Evolutionary conservation across 1,140 invertebrate genomes (phyloP).

Genomic region (Cydia fagiglandana): DNA sequence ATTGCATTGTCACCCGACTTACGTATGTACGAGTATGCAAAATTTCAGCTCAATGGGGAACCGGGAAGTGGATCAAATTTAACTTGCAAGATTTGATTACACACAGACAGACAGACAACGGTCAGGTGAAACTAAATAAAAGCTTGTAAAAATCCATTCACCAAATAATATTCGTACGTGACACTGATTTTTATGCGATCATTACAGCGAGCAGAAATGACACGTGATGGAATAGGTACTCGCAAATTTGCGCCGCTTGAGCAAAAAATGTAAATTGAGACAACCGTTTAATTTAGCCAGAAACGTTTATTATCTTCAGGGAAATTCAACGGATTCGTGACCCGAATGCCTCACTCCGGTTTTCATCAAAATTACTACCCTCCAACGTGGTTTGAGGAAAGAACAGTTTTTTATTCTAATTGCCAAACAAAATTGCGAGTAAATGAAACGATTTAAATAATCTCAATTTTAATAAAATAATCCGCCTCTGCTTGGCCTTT

Average conservation of each 20-base stretch:
- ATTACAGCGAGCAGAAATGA: slow-evolving; percentile 7
- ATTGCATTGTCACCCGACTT: too few relatives aligned
- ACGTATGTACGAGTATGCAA: too few relatives aligned
- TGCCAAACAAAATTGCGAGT: slow-evolving; percentile 31
- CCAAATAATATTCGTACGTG: too few relatives aligned
- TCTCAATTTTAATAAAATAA: slow-evolving; percentile 20
- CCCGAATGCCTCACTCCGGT: slow-evolving; percentile 41
- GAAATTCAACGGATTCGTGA: slow-evolving; percentile 55
- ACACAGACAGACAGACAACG: too few relatives aligned
- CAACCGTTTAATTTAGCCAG: slow-evolving; percentile 54
- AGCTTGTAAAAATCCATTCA: too few relatives aligned
- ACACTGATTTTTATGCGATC: too few relatives aligned
- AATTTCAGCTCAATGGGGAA: too few relatives aligned
- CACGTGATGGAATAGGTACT: slow-evolving; percentile 29
- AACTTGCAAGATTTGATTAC: too few relatives aligned
- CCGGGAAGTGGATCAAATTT: too few relatives aligned
- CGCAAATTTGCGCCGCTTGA: slow-evolving; percentile 29
- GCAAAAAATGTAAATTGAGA: slow-evolving; percentile 40
- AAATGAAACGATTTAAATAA: slow-evolving; percentile 29
- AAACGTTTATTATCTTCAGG: slow-evolving; percentile 59
- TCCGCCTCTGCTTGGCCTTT: slow-evolving; percentile 5
- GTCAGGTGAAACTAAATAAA: too few relatives aligned
- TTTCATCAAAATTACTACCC: slow-evolving; percentile 44
- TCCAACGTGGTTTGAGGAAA: slow-evolving; percentile 21
- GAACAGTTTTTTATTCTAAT: slow-evolving; percentile 30